phyloP scores from a whole-genome alignment of 2,888 invertebrate genomes.

The Taphrorychus bicolor region DNA sequence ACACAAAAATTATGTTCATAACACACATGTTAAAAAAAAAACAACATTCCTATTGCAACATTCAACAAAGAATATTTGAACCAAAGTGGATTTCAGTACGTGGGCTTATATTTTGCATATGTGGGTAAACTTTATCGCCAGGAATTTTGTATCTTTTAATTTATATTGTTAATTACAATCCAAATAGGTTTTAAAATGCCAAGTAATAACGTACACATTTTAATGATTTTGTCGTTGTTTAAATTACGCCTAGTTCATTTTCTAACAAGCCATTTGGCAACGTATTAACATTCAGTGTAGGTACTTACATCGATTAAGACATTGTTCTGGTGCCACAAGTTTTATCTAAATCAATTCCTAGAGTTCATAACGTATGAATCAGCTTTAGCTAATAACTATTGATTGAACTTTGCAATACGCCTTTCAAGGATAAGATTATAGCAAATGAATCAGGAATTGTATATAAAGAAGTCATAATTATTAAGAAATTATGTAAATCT shows the following conservation, averaged over 20 bases:
- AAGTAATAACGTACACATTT: slow-evolving; percentile 12
- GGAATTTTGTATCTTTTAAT: slow-evolving; percentile 26
- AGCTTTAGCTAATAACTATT: no score
- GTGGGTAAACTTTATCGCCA: slow-evolving; percentile 31
- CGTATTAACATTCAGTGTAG: neutral
- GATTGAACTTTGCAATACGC: no score
- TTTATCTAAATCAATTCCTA: no score
- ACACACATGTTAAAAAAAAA: neutral
- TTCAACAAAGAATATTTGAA: neutral
- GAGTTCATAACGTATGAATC: no score
- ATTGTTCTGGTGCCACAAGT: no score
- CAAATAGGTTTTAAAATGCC: neutral
- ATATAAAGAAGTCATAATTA: no score
- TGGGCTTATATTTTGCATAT: slow-evolving; percentile 3
- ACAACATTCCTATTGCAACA: neutral
- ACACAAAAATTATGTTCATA: no score
- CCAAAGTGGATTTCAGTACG: neutral
- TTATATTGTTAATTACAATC: slow-evolving; percentile 2
- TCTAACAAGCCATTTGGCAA: neutral
- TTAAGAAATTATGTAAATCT: no score
- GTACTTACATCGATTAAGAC: neutral
- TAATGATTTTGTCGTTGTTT: neutral
- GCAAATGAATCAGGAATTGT: no score
- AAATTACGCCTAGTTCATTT: neutral
- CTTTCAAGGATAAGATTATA: no score